phyloP scores from a whole-genome alignment of 2,888 invertebrate species.

The Keiferia lycopersicella region DNA sequence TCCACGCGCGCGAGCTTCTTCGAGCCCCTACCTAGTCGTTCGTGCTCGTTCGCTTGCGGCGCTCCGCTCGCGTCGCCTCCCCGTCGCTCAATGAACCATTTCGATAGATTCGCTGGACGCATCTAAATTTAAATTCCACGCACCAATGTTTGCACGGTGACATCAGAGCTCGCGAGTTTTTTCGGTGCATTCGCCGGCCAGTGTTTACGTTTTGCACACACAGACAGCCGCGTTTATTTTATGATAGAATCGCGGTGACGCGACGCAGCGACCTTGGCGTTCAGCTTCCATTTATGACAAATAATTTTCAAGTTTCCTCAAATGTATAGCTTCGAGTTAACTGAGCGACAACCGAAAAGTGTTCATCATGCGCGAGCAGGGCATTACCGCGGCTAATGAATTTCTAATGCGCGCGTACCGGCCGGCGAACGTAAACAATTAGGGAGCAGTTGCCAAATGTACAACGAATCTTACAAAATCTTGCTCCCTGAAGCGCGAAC shows the following conservation, averaged over 20 bases:
- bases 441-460: constrained; percentile 44
- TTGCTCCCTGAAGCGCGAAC: constrained; percentile 31
- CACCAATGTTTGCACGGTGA: constrained; percentile 74
- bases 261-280: constrained; percentile 53
- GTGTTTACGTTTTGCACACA: constrained; percentile 72
- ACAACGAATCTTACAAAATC: constrained; percentile 41
- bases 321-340: constrained; percentile 13
- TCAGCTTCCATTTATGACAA: constrained; percentile 39
- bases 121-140: constrained; percentile 75
- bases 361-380: constrained; percentile 7
- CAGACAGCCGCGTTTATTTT: constrained; percentile 55
- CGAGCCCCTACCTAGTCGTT: constrained; percentile 64
- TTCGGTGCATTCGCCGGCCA: constrained; percentile 65
- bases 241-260: constrained; percentile 50
- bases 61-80: constrained; percentile 76
- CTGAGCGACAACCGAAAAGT: constrained; percentile 23
- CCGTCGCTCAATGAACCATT: constrained; percentile 78
- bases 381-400: constrained; percentile 23
- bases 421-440: constrained; percentile 51
- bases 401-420: constrained; percentile 37
- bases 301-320: constrained; percentile 22
- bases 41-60: constrained; percentile 73
- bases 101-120: constrained; percentile 65
- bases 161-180: constrained; percentile 73
- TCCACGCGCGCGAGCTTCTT: constrained; percentile 28